These are phyloP conservation scores for Psephotus haematonotus DNA, from an alignment of 2,113 vertebrate species.

Conservation along the genomic window DNA sequence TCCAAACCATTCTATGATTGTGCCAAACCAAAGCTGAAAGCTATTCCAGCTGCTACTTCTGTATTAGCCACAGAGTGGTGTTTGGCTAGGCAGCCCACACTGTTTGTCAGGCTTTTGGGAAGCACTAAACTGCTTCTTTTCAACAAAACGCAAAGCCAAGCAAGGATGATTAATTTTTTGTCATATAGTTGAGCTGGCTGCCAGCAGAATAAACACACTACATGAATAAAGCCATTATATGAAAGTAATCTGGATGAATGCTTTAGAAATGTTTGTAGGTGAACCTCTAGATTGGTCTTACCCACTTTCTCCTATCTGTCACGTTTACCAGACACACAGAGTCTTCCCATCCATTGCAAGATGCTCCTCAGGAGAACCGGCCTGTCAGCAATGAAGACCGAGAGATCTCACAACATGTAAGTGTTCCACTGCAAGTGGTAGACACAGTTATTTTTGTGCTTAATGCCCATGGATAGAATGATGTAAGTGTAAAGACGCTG, in stretches of 20 bases:
- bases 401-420: slow-evolving; percentile 57
- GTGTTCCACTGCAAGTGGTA: background rate
- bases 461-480: background rate
- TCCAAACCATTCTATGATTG: background rate
- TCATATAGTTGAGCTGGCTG: background rate
- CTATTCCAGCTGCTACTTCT: background rate
- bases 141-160: background rate
- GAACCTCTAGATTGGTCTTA: background rate
- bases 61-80: background rate
- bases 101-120: background rate
- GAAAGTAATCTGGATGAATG: background rate
- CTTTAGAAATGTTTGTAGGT: background rate
- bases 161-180: background rate
- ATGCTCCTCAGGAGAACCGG: slow-evolving; percentile 59
- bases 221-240: background rate
- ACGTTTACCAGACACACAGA: background rate
- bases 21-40: background rate
- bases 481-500: background rate
- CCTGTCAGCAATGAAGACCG: slow-evolving; percentile 40
- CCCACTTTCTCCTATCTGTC: background rate
- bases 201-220: background rate
- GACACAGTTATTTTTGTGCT: background rate
- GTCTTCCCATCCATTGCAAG: slow-evolving; percentile 61
- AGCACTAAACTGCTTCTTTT: background rate
- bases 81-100: background rate